phyloP scores from a whole-genome alignment of 2,888 invertebrate species.

The Cataglyphis rosenhaueri region DNA sequence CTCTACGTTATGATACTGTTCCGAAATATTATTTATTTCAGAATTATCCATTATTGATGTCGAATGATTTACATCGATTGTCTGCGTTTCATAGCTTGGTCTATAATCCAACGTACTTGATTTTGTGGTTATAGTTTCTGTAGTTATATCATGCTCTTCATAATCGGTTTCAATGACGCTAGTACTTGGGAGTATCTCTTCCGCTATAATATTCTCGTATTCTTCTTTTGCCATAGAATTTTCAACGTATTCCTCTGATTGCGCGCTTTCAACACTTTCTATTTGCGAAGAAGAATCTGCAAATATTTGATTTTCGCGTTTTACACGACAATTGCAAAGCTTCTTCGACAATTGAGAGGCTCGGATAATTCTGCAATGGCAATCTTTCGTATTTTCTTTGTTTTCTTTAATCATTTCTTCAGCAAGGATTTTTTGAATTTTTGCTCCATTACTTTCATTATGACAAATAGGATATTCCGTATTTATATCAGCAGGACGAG shows the following conservation, averaged over 20 bases:
- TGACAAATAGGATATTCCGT: not conserved
- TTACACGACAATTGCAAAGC: not conserved
- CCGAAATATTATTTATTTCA: not conserved
- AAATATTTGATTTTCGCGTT: not conserved
- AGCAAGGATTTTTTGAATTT: slow-evolving; percentile 61
- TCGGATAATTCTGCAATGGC: slow-evolving; percentile 77
- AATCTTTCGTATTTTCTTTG: slow-evolving; percentile 75
- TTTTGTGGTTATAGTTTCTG: not conserved
- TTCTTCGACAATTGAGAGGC: not conserved
- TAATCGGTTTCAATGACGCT: not conserved
- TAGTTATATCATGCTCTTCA: not conserved
- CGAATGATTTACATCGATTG: not conserved
- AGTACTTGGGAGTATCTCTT: slow-evolving; percentile 7
- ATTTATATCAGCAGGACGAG: not conserved
- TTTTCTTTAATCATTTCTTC: slow-evolving; percentile 80
- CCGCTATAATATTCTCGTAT: not conserved
- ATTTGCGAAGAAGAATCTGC: slow-evolving; percentile 11
- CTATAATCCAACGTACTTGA: not conserved
- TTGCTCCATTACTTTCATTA: slow-evolving; percentile 54
- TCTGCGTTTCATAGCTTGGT: not conserved
- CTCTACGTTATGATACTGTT: not conserved
- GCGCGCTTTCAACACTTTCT: not conserved
- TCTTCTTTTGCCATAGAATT: not conserved
- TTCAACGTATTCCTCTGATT: not conserved
- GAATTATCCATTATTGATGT: not conserved